Conservation (phyloP, 1,140 invertebrate species). For the Diuraphis noxia region DNA sequence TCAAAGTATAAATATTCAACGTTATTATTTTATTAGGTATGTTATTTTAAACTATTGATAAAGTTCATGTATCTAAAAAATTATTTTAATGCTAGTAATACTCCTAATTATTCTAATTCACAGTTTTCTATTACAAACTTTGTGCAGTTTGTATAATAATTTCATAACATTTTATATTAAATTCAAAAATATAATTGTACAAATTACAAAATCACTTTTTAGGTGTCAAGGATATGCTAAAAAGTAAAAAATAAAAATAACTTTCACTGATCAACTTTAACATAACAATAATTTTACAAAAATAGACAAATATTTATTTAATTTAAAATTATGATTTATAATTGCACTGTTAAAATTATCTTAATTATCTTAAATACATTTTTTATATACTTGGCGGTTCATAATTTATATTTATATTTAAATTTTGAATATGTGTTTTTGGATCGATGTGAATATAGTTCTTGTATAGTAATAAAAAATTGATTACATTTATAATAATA, state of each 20-base stretch:
- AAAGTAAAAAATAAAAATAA: neutral
- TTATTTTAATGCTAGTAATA: neutral
- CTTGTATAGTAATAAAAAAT: neutral
- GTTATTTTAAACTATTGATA: neutral
- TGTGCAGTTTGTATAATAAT: neutral
- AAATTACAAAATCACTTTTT: neutral
- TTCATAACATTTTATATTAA: neutral
- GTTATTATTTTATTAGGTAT: neutral
- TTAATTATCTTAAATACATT: neutral
- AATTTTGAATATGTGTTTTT: neutral
- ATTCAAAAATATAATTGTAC: neutral
- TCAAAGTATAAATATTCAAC: neutral
- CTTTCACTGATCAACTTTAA: neutral
- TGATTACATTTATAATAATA: neutral
- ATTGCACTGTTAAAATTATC: neutral
- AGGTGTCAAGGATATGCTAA: neutral
- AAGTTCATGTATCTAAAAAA: neutral
- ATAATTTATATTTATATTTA: neutral
- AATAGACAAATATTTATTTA: neutral
- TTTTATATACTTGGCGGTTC: neutral
- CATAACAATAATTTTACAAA: neutral
- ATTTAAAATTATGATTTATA: neutral
- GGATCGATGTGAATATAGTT: neutral
- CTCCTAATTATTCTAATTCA: neutral
- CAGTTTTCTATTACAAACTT: neutral